These are phyloP conservation scores for Mergus octosetaceus DNA, from an alignment of 2,797 vertebrate species.

Conservation along the genomic window DNA sequence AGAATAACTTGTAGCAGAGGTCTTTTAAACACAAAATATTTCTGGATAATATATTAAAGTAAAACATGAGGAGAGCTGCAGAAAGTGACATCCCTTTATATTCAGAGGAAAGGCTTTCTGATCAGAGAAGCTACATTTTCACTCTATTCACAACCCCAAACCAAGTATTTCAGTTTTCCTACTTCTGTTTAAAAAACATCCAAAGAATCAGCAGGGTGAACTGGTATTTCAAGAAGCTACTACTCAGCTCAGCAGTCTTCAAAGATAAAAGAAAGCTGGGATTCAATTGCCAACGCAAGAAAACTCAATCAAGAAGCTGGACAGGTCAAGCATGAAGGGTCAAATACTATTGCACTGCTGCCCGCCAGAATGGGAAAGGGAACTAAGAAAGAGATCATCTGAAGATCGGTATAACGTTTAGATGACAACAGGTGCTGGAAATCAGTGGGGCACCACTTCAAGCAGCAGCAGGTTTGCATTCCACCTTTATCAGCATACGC, in stretches of 20 bases:
- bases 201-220: background rate
- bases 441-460: accelerated
- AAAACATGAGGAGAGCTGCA: accelerated
- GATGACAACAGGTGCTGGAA: background rate
- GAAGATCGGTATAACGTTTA: background rate
- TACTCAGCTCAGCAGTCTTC: background rate
- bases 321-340: background rate
- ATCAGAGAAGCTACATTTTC: background rate
- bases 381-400: background rate
- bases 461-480: background rate
- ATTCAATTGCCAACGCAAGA: background rate
- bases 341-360: background rate
- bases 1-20: background rate
- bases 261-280: background rate
- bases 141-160: background rate
- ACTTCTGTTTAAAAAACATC: background rate
- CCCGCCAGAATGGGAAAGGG: background rate
- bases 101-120: background rate
- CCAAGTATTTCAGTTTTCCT: background rate
- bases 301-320: background rate
- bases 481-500: background rate
- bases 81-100: background rate
- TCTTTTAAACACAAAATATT: background rate
- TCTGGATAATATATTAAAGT: background rate
- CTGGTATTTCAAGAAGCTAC: background rate